Conservation (phyloP, 37 sponge, comb jelly and placozoan genomes). For the Oscarella lobularis region DNA sequence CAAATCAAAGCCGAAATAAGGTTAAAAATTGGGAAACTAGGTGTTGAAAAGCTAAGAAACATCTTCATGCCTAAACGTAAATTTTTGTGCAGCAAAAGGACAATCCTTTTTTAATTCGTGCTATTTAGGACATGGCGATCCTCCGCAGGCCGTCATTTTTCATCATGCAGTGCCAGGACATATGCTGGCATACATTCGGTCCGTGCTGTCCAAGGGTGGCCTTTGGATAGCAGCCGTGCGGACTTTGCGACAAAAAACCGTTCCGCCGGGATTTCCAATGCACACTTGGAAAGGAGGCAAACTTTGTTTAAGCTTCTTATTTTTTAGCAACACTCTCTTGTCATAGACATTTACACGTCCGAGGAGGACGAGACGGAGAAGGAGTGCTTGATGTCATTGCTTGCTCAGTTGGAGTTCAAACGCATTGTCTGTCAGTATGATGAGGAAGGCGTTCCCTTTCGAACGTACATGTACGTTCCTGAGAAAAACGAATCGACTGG, state of each 20-base stretch:
- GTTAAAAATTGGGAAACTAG: background rate
- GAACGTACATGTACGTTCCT: conserved; percentile 12
- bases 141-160: background rate
- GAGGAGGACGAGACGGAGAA: background rate
- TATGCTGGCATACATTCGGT: background rate
- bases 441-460: conserved; percentile 8
- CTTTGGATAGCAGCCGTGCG: background rate
- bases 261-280: conserved; percentile 16
- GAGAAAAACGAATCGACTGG: conserved; percentile 12
- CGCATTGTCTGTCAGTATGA: conserved; percentile 8
- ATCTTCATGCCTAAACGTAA: background rate
- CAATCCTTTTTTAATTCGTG: background rate
- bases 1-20: conserved; percentile 3
- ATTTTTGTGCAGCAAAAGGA: background rate
- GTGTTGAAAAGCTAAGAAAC: background rate
- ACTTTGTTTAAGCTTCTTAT: too few species aligned
- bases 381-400: conserved; percentile 8
- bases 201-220: background rate
- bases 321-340: too few species aligned
- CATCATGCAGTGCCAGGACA: background rate
- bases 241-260: conserved; percentile 12
- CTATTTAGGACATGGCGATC: background rate
- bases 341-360: background rate
- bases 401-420: conserved; percentile 22
- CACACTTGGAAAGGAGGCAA: conserved; percentile 14